Conservation (phyloP, 1,140 invertebrate species). For the Calliphora vicina region DNA sequence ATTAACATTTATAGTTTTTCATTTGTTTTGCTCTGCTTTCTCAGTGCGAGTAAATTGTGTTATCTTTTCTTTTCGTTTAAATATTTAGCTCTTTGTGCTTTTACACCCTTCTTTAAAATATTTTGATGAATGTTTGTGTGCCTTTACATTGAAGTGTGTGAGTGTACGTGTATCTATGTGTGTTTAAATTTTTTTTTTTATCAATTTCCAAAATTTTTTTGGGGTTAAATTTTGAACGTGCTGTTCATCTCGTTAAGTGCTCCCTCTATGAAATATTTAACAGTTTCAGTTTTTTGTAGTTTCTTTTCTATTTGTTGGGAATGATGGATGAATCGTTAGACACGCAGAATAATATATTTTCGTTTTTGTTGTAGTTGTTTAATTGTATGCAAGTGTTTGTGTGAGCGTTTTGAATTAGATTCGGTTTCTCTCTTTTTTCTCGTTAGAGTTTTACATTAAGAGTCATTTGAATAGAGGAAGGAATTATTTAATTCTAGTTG, state of each 20-base stretch:
- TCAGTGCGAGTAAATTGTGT: background rate
- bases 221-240: background rate
- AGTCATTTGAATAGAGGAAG: background rate
- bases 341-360: background rate
- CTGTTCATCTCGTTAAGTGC: background rate
- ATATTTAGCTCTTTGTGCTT: background rate
- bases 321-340: background rate
- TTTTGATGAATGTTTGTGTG: background rate
- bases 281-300: background rate
- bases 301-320: background rate
- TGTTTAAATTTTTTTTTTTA: background rate
- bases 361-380: background rate
- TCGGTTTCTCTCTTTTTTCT: background rate
- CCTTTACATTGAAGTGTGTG: background rate
- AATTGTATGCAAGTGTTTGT: background rate
- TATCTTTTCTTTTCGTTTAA: background rate
- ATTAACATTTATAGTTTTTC: no score
- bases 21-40: background rate
- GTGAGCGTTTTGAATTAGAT: background rate
- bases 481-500: no score
- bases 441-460: background rate
- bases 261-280: background rate
- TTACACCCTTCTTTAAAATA: background rate
- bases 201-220: background rate
- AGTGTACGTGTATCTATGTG: background rate